These are phyloP conservation scores for Drosophila ambigua DNA, from an alignment of 1,140 invertebrate species.

Conservation along the genomic window DNA sequence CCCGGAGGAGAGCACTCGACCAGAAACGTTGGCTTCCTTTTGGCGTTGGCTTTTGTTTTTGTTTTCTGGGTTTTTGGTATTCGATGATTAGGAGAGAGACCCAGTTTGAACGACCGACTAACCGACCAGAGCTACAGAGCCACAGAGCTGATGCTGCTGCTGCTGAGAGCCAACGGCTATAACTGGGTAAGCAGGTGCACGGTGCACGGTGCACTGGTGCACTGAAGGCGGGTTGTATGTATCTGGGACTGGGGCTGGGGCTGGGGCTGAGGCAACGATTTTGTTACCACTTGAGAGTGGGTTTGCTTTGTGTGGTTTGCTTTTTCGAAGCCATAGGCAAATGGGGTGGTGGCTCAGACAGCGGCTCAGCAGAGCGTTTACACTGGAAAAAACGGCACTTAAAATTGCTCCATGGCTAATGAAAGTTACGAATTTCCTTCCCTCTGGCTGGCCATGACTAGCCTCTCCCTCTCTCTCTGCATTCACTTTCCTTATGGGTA, in stretches of 20 bases:
- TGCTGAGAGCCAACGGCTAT: slow-evolving; percentile 44
- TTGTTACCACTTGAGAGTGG: slow-evolving; percentile 37
- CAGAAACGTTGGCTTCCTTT: slow-evolving; percentile 78
- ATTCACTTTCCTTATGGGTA: too few relatives aligned
- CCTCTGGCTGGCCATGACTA: too few relatives aligned
- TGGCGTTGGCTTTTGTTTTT: slow-evolving; percentile 48
- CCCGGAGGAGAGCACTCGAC: slow-evolving; percentile 57
- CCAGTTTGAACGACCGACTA: slow-evolving; percentile 74
- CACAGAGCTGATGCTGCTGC: slow-evolving; percentile 4
- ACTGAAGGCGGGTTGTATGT: slow-evolving; percentile 11
- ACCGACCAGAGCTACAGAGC: slow-evolving; percentile 46
- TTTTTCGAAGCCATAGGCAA: slow-evolving; percentile 60
- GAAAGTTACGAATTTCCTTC: too few relatives aligned
- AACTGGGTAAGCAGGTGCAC: slow-evolving; percentile 78
- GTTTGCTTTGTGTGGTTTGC: slow-evolving; percentile 38
- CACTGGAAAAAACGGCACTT: slow-evolving; percentile 4
- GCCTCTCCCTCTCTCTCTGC: too few relatives aligned
- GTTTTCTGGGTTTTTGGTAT: slow-evolving; percentile 27
- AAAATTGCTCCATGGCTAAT: not conserved
- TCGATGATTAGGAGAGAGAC: slow-evolving; percentile 59
- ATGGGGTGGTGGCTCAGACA: slow-evolving; percentile 32
- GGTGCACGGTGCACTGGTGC: slow-evolving; percentile 15
- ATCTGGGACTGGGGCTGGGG: not conserved
- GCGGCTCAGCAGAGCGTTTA: slow-evolving; percentile 33
- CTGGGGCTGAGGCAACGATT: slow-evolving; percentile 29